Conservation (phyloP, 2,888 invertebrate species). For the Criorhina ranunculi region DNA sequence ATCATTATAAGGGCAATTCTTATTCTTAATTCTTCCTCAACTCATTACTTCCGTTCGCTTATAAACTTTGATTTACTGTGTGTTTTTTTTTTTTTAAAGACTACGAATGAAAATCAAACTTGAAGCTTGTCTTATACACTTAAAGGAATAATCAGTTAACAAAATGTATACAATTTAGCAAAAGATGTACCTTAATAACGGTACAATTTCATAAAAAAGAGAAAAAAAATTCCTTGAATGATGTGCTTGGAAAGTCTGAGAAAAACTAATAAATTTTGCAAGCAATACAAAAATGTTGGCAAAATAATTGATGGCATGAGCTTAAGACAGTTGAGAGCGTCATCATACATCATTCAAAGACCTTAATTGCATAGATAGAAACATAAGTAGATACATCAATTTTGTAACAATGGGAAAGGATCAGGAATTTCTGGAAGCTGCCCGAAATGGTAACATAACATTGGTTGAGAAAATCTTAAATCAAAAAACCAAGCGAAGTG, state of each 20-base stretch:
- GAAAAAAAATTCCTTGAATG: background rate
- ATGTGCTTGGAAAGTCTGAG: background rate
- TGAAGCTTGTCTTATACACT: no score
- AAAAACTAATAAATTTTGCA: background rate
- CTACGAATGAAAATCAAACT: no score
- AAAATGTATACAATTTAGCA: no score
- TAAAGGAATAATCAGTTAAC: no score
- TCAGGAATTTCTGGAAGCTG: constrained; percentile 97
- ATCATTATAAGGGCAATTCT: no score
- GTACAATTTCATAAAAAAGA: background rate
- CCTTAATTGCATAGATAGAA: background rate
- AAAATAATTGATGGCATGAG: background rate
- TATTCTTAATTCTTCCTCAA: no score
- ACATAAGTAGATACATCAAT: background rate
- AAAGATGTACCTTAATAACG: background rate
- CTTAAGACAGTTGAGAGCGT: no score
- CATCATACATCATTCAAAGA: background rate
- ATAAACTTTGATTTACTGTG: no score
- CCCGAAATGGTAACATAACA: constrained; percentile 94
- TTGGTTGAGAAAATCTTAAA: constrained; percentile 96
- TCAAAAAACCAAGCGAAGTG: constrained; percentile 95
- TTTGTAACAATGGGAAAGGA: constrained; percentile 94
- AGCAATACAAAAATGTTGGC: background rate
- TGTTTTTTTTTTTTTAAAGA: no score
- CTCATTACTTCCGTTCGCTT: no score